Evolutionary conservation across 2,113 vertebrate genomes (phyloP), one percentile per base, ranked within the genome.

Genomic region (Melanotaenia duboulayi): DNA sequence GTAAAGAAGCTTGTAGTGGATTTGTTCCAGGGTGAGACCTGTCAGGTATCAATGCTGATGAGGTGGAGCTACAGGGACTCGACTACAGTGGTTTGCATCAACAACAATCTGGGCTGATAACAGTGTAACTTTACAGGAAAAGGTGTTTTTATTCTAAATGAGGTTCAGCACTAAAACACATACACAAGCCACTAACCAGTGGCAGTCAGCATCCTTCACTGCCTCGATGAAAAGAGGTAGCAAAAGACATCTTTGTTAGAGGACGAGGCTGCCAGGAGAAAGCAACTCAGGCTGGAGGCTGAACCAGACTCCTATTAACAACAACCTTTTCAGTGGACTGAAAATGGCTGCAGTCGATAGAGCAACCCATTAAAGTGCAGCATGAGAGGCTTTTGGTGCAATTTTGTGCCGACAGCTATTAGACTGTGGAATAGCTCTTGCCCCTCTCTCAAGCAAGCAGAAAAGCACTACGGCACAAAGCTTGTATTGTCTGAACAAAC

Each of bases 311-410:
- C 50, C 49, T 60, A 73, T 20, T 4, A 65, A 81, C 75, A 78
- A 65, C 55, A 80, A 65, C 61, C 48, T 50, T 40, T 50, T 16
- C 57, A 65, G 24, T 23, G 52, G 42, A 20, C 52, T 62, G 39
- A 74, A 51, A 83, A 50, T 40, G 55, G 49, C 65, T 60, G 8
- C 42, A 72, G 66, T 44, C 1, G 8, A 74, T 60, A 70, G 17
- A 82, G 76, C 71, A 51, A 70, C 70, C 69, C 60, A 74, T 81
- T 82, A 77, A 74, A 20, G 59, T 72, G 76, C 72, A 76, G 73
- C 71, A 75, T 13, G 22, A 74, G 35, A 76, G 56, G 62, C 73
- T 59, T 77, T 50, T 51, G 58, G 83, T 77, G 71, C 17, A 5
- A 22, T 74, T 82, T 77, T 65, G 37, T 62, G 80, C 78, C 39